A percentile compares a stretch with the other conserved stretches of the same genome.
Conservation (phyloP, 1,140 invertebrate genomes). For the Ceratitis capitata region DNA sequence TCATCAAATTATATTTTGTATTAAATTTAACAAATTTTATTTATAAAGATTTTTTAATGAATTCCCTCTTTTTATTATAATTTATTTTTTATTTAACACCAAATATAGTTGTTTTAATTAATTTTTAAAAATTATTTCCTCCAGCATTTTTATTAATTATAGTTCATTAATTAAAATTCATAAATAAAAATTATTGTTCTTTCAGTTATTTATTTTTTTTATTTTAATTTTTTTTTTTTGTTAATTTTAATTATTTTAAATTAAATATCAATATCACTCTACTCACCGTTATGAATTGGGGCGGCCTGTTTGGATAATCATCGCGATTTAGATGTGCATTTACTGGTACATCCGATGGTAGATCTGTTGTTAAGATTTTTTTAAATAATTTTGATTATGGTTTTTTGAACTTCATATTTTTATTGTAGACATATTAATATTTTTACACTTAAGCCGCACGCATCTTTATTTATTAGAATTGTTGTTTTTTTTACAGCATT, state of each 20-base stretch:
- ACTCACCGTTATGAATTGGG: slow-evolving; percentile 76
- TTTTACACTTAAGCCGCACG: neutral
- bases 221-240: neutral
- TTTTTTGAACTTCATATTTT: neutral
- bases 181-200: no score
- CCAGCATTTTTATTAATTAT: no score
- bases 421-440: neutral
- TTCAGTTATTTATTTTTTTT: no score
- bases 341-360: slow-evolving; percentile 63
- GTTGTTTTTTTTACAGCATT: neutral
- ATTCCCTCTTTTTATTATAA: no score
- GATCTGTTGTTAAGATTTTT: slow-evolving; percentile 52
- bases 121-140: no score
- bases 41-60: no score
- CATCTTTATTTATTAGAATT: neutral
- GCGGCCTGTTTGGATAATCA: slow-evolving; percentile 70
- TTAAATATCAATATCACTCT: slow-evolving; percentile 2
- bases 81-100: no score
- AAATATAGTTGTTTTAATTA: no score
- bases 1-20: no score
- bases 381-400: neutral
- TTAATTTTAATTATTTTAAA: neutral
- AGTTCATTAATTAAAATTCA: no score
- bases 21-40: no score
- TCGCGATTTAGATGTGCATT: slow-evolving; percentile 63